phyloP scores from a whole-genome alignment of 2,888 invertebrate genomes.

The Dicyrtoma fusca region DNA sequence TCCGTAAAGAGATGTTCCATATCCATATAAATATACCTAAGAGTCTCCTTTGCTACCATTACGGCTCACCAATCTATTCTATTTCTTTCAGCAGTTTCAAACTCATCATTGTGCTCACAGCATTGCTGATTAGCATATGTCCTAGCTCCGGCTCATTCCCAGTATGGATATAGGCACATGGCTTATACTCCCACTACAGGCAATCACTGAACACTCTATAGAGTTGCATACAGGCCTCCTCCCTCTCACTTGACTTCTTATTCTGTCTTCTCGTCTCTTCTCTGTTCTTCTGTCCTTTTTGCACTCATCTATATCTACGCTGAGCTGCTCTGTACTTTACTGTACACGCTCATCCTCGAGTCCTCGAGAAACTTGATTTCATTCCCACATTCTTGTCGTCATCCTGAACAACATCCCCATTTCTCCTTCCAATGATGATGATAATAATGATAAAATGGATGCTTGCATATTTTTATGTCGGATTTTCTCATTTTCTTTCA shows the following conservation, averaged over 20 bases:
- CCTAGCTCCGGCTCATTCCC: background rate
- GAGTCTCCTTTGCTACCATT: background rate
- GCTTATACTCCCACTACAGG: too few species aligned
- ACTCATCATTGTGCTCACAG: too few species aligned
- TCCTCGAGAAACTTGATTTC: constrained; percentile 44
- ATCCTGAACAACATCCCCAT: constrained; percentile 33
- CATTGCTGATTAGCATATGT: too few species aligned
- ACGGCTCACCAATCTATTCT: background rate
- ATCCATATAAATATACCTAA: constrained; percentile 37
- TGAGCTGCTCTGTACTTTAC: constrained; percentile 11
- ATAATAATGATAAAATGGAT: constrained; percentile 35
- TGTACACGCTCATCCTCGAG: too few species aligned
- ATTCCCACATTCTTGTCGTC: constrained; percentile 41
- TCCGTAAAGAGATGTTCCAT: constrained; percentile 40
- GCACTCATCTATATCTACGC: constrained; percentile 26
- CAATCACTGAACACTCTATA: too few species aligned
- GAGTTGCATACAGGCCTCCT: background rate
- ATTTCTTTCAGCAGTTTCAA: background rate
- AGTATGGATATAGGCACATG: too few species aligned
- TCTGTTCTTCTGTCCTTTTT: constrained; percentile 28
- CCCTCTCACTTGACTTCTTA: constrained; percentile 13
- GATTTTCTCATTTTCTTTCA: constrained; percentile 2
- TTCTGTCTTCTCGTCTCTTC: constrained; percentile 6
- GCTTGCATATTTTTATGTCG: constrained; percentile 32
- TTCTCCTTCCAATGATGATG: constrained; percentile 28